Conservation (phyloP, 1,140 invertebrate species). For the Zaprionus gabonicus region DNA sequence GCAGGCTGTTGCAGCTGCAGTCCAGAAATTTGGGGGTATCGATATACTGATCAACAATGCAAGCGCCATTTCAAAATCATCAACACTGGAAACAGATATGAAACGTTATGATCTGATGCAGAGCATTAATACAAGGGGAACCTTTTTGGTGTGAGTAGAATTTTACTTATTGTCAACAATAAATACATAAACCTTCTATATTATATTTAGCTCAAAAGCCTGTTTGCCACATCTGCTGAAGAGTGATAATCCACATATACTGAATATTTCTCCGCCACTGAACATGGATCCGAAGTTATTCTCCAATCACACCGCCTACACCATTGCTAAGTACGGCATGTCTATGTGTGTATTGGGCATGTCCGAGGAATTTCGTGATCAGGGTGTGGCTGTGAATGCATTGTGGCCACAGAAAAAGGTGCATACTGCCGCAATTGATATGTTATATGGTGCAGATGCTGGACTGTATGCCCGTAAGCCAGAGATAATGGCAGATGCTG, state of each 20-base stretch:
- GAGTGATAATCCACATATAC: slow-evolving; percentile 96
- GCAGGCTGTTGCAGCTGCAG: slow-evolving; percentile 93
- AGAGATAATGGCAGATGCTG: slow-evolving; percentile 98
- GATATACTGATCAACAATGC: slow-evolving; percentile 98
- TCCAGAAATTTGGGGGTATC: slow-evolving; percentile 97
- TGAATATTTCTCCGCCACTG: slow-evolving; percentile 97
- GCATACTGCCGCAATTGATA: slow-evolving; percentile 98
- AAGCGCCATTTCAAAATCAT: slow-evolving; percentile 97
- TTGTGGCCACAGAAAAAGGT: slow-evolving; percentile 98
- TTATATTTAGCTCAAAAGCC: slow-evolving; percentile 94
- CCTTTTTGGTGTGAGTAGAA: slow-evolving; percentile 93
- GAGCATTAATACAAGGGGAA: slow-evolving; percentile 95
- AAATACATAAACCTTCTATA: background rate
- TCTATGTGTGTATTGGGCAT: slow-evolving; percentile 99
- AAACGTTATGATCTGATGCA: slow-evolving; percentile 98
- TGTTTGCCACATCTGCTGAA: slow-evolving; percentile 96
- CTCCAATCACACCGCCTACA: slow-evolving; percentile 96
- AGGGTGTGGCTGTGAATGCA: slow-evolving; percentile 97
- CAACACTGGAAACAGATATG: slow-evolving; percentile 95
- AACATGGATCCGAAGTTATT: slow-evolving; percentile 97
- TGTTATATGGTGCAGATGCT: slow-evolving; percentile 97
- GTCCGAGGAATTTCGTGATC: slow-evolving; percentile 94
- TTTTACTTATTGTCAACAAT: slow-evolving; percentile 62
- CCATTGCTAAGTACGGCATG: slow-evolving; percentile 99
- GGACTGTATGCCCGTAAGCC: slow-evolving; percentile 89